Evolutionary conservation across 2,888 invertebrate species (phyloP).

Genomic region (Cotesia congregata): DNA sequence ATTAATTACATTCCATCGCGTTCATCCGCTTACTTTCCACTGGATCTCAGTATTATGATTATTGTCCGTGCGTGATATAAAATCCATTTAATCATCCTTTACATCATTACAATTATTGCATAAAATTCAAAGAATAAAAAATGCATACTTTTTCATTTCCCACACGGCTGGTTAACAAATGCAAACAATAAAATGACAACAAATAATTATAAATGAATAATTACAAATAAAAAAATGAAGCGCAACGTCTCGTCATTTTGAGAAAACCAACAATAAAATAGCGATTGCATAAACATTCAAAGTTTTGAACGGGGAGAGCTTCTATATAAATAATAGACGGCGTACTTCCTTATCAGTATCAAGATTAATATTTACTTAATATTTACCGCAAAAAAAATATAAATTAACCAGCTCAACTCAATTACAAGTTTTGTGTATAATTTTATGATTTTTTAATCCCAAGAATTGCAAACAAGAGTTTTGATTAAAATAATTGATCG

Average conservation of each 20-base stretch:
- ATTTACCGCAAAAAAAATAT: neutral
- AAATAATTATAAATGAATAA: neutral
- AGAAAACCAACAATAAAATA: neutral
- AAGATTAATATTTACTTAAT: neutral
- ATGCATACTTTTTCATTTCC: constrained; percentile 21
- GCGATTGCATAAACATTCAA: neutral
- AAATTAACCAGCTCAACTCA: too few relatives aligned
- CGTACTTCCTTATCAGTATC: neutral
- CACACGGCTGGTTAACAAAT: neutral
- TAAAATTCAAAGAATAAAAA: neutral
- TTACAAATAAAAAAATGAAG: neutral
- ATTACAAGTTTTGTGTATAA: too few relatives aligned
- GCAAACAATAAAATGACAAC: neutral
- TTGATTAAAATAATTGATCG: constrained; percentile 19
- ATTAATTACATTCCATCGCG: constrained; percentile 10
- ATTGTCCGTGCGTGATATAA: constrained; percentile 26
- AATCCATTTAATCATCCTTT: constrained; percentile 30
- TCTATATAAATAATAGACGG: neutral
- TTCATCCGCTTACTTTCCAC: constrained; percentile 21
- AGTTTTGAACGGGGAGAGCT: neutral
- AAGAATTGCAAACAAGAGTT: neutral
- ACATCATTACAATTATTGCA: constrained; percentile 26
- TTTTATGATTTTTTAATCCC: neutral
- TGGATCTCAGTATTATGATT: constrained; percentile 8
- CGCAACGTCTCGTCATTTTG: neutral